Evolutionary conservation across 2,888 invertebrate genomes (phyloP).

Genomic region (Nemotelus pantherinus): DNA sequence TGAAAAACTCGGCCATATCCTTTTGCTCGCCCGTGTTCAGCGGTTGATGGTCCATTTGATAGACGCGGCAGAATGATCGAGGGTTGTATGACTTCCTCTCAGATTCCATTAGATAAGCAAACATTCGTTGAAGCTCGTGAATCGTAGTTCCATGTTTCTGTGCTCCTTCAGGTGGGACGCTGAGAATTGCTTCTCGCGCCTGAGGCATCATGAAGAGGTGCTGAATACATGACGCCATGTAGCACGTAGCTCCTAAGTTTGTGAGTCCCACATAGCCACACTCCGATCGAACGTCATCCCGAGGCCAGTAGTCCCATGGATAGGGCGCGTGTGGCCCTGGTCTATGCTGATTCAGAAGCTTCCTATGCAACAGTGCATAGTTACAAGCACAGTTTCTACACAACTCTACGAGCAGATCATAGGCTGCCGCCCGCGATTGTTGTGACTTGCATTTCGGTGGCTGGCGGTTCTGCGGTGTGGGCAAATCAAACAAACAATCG

Average conservation of each 20-base stretch:
- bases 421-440: slow-evolving; percentile 88
- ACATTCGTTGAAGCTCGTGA: slow-evolving; percentile 92
- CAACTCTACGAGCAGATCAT: slow-evolving; percentile 88
- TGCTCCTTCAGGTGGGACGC: slow-evolving; percentile 76
- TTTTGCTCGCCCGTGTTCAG: slow-evolving; percentile 96
- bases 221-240: slow-evolving; percentile 98
- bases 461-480: slow-evolving; percentile 84
- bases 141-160: slow-evolving; percentile 85
- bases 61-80: slow-evolving; percentile 92
- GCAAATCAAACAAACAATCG: slow-evolving; percentile 88
- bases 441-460: slow-evolving; percentile 94
- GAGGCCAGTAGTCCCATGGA: slow-evolving; percentile 98
- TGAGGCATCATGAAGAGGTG: slow-evolving; percentile 98
- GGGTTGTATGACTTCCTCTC: slow-evolving; percentile 96
- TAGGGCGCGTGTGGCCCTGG: slow-evolving; percentile 85
- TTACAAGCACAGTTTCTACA: slow-evolving; percentile 86
- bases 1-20: slow-evolving; percentile 98
- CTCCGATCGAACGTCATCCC: slow-evolving; percentile 92
- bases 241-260: slow-evolving; percentile 95
- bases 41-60: slow-evolving; percentile 97
- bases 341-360: slow-evolving; percentile 86
- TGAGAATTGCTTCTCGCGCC: slow-evolving; percentile 84
- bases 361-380: slow-evolving; percentile 83
- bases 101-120: slow-evolving; percentile 92
- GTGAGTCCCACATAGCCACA: slow-evolving; percentile 95